Conservation (phyloP, 2,888 invertebrate genomes). For the Caenorhabditis becei region DNA sequence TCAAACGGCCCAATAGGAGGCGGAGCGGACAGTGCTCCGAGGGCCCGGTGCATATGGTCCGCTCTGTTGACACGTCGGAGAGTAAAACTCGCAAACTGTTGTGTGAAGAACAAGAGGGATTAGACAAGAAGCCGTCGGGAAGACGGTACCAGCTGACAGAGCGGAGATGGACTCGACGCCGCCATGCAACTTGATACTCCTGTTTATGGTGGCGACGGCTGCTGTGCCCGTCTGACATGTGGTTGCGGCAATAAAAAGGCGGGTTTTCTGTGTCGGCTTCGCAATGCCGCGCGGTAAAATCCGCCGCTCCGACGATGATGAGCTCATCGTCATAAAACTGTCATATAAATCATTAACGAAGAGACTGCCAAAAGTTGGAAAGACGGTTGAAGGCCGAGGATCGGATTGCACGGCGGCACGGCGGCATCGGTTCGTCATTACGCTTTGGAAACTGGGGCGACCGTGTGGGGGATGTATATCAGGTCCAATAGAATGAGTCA, state of each 20-base stretch:
- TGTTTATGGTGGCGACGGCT: constrained; percentile 27
- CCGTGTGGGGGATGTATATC: background rate
- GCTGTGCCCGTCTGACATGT: constrained; percentile 18
- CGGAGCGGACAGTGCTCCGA: constrained; percentile 35
- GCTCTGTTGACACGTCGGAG: constrained; percentile 40
- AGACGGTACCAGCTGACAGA: constrained; percentile 41
- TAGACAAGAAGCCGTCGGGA: constrained; percentile 24
- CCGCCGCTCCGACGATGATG: constrained; percentile 28
- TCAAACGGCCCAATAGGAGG: constrained; percentile 39
- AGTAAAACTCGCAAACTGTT: constrained; percentile 31
- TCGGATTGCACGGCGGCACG: no score
- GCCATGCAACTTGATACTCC: constrained; percentile 50
- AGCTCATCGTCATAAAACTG: constrained; percentile 11
- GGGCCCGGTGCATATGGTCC: constrained; percentile 36
- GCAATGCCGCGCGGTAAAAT: constrained; percentile 35
- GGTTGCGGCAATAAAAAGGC: constrained; percentile 32
- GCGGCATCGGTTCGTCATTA: no score
- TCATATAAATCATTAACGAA: constrained; percentile 9
- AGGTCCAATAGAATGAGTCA: background rate
- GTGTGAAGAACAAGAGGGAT: constrained; percentile 58
- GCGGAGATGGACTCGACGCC: constrained; percentile 30
- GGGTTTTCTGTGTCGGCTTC: constrained; percentile 19
- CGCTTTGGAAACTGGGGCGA: no score
- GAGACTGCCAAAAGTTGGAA: background rate
- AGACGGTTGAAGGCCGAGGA: background rate